phyloP scores from a whole-genome alignment of 2,888 invertebrate species.

The Doris montereyensis region DNA sequence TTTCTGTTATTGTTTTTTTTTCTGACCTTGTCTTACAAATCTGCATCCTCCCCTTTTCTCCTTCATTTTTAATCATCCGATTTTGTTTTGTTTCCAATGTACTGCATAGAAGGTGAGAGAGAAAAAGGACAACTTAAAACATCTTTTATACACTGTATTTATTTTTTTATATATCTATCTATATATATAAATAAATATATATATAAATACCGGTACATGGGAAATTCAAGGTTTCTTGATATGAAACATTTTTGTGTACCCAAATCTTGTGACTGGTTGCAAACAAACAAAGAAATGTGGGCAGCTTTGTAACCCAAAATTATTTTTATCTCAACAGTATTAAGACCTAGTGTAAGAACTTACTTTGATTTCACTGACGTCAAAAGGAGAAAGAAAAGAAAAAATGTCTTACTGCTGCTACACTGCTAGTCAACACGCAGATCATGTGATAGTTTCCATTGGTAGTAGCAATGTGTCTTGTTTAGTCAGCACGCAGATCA shows the following conservation, averaged over 20 bases:
- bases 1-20: not conserved
- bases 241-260: not conserved
- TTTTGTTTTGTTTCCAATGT: not conserved
- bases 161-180: constrained; percentile 11
- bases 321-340: too few species aligned
- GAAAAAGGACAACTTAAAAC: too few species aligned
- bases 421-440: too few species aligned
- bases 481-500: too few species aligned
- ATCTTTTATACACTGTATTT: not conserved
- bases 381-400: too few species aligned
- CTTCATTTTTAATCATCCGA: not conserved
- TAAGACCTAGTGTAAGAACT: too few species aligned
- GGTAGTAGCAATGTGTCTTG: too few species aligned
- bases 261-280: too few species aligned
- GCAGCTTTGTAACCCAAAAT: too few species aligned
- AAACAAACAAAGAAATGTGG: constrained; percentile 18
- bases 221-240: not conserved
- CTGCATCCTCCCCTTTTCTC: not conserved
- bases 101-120: not conserved
- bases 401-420: too few species aligned
- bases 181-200: constrained; percentile 15
- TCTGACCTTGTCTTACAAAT: not conserved
- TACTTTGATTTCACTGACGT: too few species aligned
- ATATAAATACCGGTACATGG: constrained; percentile 1
- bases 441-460: too few species aligned